Percentiles rank a stretch among this genome's conserved stretches.
Conservation (phyloP, 30 jellyfish, hydroid and myxozoan species). For the Rhopilema esculentum region DNA sequence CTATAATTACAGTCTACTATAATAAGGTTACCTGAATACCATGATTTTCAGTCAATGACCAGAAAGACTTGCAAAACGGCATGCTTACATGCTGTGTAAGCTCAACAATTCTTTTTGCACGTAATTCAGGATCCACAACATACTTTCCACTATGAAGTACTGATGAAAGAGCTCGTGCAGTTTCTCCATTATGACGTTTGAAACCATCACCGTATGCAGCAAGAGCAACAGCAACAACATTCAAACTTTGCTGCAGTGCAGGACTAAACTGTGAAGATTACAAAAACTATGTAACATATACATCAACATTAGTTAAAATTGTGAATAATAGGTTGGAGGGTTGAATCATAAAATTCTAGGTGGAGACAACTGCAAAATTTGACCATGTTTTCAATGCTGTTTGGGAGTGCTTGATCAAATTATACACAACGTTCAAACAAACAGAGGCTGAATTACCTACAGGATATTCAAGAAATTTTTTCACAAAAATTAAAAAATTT, state of each 20-base stretch:
- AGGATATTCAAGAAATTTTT: no score
- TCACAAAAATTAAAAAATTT: no score
- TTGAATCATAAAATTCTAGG: no score
- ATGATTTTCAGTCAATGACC: conserved; percentile 95
- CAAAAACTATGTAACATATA: neutral
- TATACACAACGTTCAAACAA: no score
- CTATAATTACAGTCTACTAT: no score
- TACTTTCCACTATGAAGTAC: conserved; percentile 95
- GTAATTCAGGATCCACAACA: conserved; percentile 92
- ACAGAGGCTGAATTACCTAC: no score
- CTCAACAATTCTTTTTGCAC: conserved; percentile 93
- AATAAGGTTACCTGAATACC: conserved; percentile 94
- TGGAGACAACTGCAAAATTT: no score
- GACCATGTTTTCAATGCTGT: no score
- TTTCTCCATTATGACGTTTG: conserved; percentile 74
- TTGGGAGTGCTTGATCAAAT: no score
- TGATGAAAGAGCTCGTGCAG: conserved; percentile 93
- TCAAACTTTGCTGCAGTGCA: conserved; percentile 80
- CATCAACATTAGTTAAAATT: no score
- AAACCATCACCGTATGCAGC: conserved; percentile 99
- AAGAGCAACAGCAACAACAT: conserved; percentile 90
- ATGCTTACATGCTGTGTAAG: conserved; percentile 86
- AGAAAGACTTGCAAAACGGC: conserved; percentile 93
- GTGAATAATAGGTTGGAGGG: no score
- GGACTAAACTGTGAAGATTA: conserved; percentile 72